phyloP scores from a whole-genome alignment of 2,888 invertebrate species.

The Plemyria rubiginata region DNA sequence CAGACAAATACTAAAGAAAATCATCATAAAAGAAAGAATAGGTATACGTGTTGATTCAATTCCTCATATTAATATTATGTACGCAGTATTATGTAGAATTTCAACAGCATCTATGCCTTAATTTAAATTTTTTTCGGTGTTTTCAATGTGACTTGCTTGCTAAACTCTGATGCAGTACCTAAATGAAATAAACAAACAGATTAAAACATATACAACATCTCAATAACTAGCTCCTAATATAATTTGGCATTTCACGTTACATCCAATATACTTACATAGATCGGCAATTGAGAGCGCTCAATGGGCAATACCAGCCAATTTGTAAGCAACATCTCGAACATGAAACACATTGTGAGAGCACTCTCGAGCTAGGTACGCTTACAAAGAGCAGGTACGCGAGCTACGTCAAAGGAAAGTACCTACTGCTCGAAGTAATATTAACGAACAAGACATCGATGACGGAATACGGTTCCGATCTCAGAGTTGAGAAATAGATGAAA shows the following conservation, averaged over 20 bases:
- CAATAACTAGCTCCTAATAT: background rate
- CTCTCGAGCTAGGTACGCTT: slow-evolving; percentile 8
- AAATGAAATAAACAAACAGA: background rate
- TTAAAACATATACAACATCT: slow-evolving; percentile 3
- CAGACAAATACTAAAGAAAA: too few species aligned
- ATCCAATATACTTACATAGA: slow-evolving; percentile 8
- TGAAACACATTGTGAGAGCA: slow-evolving; percentile 10
- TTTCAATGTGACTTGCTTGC: too few species aligned
- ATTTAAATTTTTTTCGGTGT: too few species aligned
- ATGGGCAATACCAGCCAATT: slow-evolving; percentile 13
- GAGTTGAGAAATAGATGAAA: too few species aligned
- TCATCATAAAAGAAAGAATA: too few species aligned
- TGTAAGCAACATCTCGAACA: slow-evolving; percentile 14
- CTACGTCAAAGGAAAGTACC: slow-evolving; percentile 14
- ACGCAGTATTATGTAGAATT: too few species aligned
- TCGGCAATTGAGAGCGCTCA: slow-evolving; percentile 12
- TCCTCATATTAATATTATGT: too few species aligned
- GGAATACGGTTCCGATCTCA: background rate
- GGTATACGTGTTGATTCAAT: too few species aligned
- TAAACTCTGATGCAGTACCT: too few species aligned
- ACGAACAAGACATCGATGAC: slow-evolving; percentile 8
- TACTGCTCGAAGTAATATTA: slow-evolving; percentile 8
- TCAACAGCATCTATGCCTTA: too few species aligned
- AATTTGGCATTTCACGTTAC: background rate
- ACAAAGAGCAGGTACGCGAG: slow-evolving; percentile 10